Evolutionary conservation across 2,888 invertebrate genomes (phyloP).

Genomic region (Diadegma fenestrale): DNA sequence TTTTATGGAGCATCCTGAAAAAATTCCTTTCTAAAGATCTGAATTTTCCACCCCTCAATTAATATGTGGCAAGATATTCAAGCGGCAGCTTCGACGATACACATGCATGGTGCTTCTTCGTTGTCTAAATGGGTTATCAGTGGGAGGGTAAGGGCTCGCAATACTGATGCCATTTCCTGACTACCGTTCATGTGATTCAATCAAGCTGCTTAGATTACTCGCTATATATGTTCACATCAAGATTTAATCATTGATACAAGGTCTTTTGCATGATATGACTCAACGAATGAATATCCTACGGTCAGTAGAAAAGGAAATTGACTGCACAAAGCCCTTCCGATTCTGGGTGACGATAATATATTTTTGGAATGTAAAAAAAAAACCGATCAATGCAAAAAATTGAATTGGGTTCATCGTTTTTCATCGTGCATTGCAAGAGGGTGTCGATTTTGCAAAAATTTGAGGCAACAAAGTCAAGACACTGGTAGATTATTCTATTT

Average conservation of each 20-base stretch:
- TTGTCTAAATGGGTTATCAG: conserved; percentile 2
- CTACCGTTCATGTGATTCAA: not conserved
- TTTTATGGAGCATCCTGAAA: not conserved
- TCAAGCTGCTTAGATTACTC: not conserved
- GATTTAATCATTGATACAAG: not conserved
- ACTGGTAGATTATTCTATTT: conserved; percentile 44
- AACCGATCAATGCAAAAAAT: not conserved
- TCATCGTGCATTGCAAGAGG: no score
- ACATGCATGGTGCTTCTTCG: not conserved
- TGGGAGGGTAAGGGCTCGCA: not conserved
- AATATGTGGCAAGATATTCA: not conserved
- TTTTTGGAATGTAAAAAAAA: no score
- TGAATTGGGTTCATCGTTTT: not conserved
- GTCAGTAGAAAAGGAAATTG: not conserved
- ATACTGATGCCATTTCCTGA: not conserved
- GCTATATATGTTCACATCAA: not conserved
- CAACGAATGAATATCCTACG: not conserved
- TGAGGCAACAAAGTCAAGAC: not conserved
- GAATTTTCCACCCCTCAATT: not conserved
- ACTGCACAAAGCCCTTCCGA: not conserved
- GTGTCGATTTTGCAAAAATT: not conserved
- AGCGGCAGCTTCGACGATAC: not conserved
- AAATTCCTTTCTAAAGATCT: not conserved
- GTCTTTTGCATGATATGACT: not conserved
- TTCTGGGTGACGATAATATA: not conserved